phyloP scores from a whole-genome alignment of 1,140 invertebrate species.

The Trinorchestia longiramus region DNA sequence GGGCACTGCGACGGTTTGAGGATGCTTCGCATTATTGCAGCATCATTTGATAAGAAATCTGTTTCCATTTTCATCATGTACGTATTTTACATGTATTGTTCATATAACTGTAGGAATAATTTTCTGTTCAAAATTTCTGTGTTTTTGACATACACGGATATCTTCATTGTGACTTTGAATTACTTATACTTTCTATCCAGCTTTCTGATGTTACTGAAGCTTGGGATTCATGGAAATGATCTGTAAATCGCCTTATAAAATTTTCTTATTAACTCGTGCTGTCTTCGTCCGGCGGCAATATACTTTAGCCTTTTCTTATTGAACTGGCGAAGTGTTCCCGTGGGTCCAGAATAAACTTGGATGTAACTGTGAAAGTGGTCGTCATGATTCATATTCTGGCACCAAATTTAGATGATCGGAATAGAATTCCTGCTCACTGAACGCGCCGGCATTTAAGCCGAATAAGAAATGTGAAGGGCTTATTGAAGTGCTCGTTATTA shows the following conservation, averaged over 20 bases:
- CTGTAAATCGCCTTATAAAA: neutral
- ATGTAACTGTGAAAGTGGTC: neutral
- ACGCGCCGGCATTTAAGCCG: neutral
- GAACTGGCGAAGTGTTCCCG: neutral
- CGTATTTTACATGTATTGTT: neutral
- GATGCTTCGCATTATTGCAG: neutral
- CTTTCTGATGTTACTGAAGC: neutral
- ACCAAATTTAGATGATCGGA: conserved; percentile 13
- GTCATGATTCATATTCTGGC: neutral
- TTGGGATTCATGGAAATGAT: neutral
- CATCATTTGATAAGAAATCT: neutral
- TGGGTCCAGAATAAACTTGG: neutral
- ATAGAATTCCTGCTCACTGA: neutral
- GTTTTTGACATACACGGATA: neutral
- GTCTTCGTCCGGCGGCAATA: neutral
- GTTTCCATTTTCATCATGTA: neutral
- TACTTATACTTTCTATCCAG: neutral
- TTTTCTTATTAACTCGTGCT: conserved; percentile 22
- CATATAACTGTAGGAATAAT: neutral
- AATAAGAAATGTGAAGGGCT: conserved; percentile 21
- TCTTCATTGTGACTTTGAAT: neutral
- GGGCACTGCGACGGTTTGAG: no score
- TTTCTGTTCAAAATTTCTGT: neutral
- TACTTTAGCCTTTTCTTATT: neutral
- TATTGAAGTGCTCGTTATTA: conserved; percentile 27